phyloP scores from a whole-genome alignment of 1,140 invertebrate species.

The Drosophila navojoa region DNA sequence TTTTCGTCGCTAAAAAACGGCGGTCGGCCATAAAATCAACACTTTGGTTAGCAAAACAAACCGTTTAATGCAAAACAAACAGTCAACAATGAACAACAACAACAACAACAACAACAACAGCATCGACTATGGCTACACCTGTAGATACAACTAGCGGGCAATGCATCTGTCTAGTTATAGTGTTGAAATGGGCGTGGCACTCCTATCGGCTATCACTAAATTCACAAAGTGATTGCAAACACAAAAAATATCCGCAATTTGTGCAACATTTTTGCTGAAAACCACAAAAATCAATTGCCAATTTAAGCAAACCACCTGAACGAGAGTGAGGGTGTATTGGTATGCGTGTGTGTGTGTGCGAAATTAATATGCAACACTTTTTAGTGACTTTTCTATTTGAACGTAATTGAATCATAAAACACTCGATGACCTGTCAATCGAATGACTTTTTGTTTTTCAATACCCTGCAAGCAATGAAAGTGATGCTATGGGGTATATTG shows the following conservation, averaged over 20 bases:
- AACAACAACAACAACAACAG: conserved; percentile 14
- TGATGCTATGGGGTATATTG: no score
- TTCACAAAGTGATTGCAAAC: conserved; percentile 23
- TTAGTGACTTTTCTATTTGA: conserved; percentile 65
- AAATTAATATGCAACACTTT: conserved; percentile 64
- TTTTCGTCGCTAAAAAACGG: conserved; percentile 21
- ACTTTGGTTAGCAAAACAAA: conserved; percentile 82
- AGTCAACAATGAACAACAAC: conserved; percentile 59
- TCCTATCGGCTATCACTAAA: conserved; percentile 18
- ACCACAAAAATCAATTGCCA: conserved; percentile 82
- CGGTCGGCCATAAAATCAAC: conserved; percentile 77
- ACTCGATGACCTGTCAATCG: conserved; percentile 7
- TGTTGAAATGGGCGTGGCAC: conserved; percentile 72
- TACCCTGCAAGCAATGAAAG: no score
- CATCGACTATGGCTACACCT: no score
- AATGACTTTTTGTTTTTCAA: conserved; percentile 10
- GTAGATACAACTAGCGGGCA: not conserved
- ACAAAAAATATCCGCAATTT: conserved; percentile 51
- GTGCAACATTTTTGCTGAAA: conserved; percentile 73
- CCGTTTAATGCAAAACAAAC: conserved; percentile 74
- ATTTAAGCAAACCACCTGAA: conserved; percentile 47
- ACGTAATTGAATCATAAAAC: conserved; percentile 72
- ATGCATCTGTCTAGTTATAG: conserved; percentile 39
- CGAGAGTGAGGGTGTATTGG: not conserved
- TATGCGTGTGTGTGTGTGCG: conserved; percentile 4